Evolutionary conservation across 2,113 vertebrate species (phyloP), one percentile per base, ranked within the genome.

Genomic region (Amblyornis subalaris): DNA sequence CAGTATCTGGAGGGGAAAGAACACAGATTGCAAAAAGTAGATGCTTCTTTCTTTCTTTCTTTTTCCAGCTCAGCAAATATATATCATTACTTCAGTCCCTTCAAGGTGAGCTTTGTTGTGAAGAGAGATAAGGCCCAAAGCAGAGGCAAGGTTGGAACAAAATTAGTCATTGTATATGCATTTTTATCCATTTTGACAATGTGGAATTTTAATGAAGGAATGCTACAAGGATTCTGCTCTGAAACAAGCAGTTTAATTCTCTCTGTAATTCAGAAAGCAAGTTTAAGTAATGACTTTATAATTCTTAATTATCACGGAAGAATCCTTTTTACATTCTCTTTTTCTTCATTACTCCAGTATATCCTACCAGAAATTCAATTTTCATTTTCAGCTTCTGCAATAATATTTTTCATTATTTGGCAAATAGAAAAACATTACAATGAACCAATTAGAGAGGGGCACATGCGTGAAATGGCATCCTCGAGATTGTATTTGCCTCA

Each of bases 311-410:
- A 94, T 69, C 38, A 26, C 4, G 23, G 80, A 83, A 61, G 74
- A 90, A 84, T 23, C 90, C 71, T 85, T 94, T 84, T 87, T 64
- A 84, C 65, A 42, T 66, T 71, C 72, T 85, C 62, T 78, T 83
- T 81, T 70, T 55, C 86, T 69, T 93, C 61, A 92, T 95, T 93
- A 90, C 76, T 36, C 73, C 77, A 54, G 40, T 92, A 92, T 75
- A 91, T 77, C 89, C 95, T 86, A 93, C 57, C 95, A 90, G 89
- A 96, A 96, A 84, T 95, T 94, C 93, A 96, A 97, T 97, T 94
- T 96, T 94, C 93, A 89, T 94, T 95, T 96, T 88, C 51, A 78
- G 91, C 50, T 48, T 17, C 55, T 90, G 92, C 85, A 71, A 42
- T 76, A 90, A 51, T 92, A 94, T 91, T 94, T 95, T 92, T 91